A percentile compares a stretch with the other conserved stretches of the same genome.
phyloP scores from a whole-genome alignment of 2,797 vertebrate species.

The Liparis tanakae region DNA sequence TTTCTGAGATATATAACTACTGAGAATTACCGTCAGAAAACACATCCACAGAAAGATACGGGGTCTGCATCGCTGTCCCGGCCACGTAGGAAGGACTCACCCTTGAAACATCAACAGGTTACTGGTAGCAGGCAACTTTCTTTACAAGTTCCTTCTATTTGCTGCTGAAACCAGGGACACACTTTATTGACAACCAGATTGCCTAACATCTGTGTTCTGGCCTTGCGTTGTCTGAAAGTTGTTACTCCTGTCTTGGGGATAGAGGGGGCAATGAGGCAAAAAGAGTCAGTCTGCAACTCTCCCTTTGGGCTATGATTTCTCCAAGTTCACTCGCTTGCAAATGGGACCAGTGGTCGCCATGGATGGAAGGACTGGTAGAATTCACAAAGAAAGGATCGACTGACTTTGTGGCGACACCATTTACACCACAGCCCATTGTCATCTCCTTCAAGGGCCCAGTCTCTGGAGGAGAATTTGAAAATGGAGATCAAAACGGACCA shows the following conservation, averaged over 20 bases:
- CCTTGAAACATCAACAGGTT: constrained; percentile 63
- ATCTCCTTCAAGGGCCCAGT: constrained; percentile 37
- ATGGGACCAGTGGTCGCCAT: constrained; percentile 28
- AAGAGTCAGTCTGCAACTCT: constrained; percentile 54
- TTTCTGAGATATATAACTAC: constrained; percentile 33
- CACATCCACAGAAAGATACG: constrained; percentile 44
- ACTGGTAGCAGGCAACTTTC: constrained; percentile 53
- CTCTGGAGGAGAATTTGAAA: constrained; percentile 43
- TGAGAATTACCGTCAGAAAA: constrained; percentile 54
- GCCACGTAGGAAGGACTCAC: constrained; percentile 63
- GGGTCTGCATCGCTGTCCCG: constrained; percentile 56
- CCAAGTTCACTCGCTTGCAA: constrained; percentile 55
- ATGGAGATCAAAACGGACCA: constrained; percentile 4
- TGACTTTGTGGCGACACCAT: constrained; percentile 62
- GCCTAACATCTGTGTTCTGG: constrained; percentile 70
- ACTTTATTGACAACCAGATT: constrained; percentile 73
- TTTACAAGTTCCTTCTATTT: constrained; percentile 65
- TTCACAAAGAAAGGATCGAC: constrained; percentile 34
- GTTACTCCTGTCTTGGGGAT: constrained; percentile 66
- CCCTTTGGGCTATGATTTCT: constrained; percentile 56
- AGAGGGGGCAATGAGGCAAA: constrained; percentile 63
- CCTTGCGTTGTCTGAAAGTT: constrained; percentile 60
- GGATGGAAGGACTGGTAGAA: constrained; percentile 23
- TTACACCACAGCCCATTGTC: constrained; percentile 31
- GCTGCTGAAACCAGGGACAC: constrained; percentile 59